phyloP scores from a whole-genome alignment of 2,797 vertebrate genomes.

The Lepus oiostolus region DNA sequence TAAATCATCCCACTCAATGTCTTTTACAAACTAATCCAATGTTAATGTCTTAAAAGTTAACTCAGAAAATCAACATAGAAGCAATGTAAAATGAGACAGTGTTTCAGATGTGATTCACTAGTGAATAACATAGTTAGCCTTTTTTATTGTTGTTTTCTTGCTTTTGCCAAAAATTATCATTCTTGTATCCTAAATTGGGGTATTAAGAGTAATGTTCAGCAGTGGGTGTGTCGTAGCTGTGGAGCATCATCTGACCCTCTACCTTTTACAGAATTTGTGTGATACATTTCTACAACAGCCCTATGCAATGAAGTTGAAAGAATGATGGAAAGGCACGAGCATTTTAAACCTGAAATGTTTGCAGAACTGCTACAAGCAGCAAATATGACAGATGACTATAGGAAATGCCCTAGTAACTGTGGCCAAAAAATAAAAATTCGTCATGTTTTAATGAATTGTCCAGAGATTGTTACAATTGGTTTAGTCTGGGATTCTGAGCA shows the following conservation, averaged over 20 bases:
- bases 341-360: constrained; percentile 95
- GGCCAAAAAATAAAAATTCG: constrained; percentile 97
- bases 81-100: neutral
- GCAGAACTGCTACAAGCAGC: constrained; percentile 96
- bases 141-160: constrained; percentile 4
- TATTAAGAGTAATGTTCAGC: neutral
- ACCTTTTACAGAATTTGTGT: constrained; percentile 97
- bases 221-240: constrained; percentile 97
- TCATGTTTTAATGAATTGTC: constrained; percentile 98
- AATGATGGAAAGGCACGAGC: constrained; percentile 93
- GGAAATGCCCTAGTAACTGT: constrained; percentile 98
- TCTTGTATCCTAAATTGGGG: neutral
- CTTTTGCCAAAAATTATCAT: neutral
- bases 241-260: constrained; percentile 98
- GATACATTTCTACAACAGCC: constrained; percentile 98
- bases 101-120: neutral
- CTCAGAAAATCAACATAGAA: neutral
- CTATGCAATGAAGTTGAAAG: constrained; percentile 93
- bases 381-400: constrained; percentile 95
- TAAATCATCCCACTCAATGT: neutral
- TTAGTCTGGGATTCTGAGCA: constrained; percentile 99
- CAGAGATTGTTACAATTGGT: constrained; percentile 98
- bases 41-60: constrained; percentile 14
- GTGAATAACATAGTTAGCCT: neutral
- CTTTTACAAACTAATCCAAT: constrained; percentile 48